Conservation (phyloP, 64 coral and sea anemone genomes). For the Cladopsammia gracilis region DNA sequence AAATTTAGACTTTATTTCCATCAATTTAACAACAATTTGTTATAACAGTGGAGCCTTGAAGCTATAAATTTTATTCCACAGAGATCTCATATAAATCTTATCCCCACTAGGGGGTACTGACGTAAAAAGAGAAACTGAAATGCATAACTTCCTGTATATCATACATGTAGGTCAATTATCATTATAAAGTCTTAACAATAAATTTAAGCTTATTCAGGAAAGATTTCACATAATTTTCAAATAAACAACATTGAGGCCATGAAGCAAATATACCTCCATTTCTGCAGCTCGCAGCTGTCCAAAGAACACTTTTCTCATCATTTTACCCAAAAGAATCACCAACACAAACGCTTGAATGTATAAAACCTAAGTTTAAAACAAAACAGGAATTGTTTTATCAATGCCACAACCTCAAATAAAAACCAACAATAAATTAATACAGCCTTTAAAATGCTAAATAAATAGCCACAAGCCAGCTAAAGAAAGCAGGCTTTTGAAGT, state of each 20-base stretch:
- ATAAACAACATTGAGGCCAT: not conserved
- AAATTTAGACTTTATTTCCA: no score
- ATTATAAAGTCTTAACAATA: no score
- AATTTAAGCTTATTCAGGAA: no score
- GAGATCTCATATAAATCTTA: not conserved
- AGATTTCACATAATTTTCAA: no score
- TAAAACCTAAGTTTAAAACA: conserved; percentile 68
- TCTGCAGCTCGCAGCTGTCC: conserved; percentile 95
- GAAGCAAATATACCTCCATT: conserved; percentile 82
- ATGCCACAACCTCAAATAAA: not conserved
- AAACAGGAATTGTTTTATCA: not conserved
- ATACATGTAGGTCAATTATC: not conserved
- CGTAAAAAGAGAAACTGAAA: not conserved
- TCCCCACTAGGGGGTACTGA: not conserved
- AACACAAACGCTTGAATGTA: conserved; percentile 98
- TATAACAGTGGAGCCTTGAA: no score
- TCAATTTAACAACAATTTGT: no score
- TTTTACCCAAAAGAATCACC: conserved; percentile 91
- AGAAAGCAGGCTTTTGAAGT: not conserved
- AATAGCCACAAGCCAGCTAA: not conserved
- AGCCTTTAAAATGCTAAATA: not conserved
- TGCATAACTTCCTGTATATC: not conserved
- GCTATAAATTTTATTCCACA: no score
- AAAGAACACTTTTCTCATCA: conserved; percentile 95
- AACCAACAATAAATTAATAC: not conserved